Percentiles rank a stretch among this genome's conserved stretches.
Evolutionary conservation across 2,113 vertebrate genomes (phyloP).

Genomic region (Caretta caretta): DNA sequence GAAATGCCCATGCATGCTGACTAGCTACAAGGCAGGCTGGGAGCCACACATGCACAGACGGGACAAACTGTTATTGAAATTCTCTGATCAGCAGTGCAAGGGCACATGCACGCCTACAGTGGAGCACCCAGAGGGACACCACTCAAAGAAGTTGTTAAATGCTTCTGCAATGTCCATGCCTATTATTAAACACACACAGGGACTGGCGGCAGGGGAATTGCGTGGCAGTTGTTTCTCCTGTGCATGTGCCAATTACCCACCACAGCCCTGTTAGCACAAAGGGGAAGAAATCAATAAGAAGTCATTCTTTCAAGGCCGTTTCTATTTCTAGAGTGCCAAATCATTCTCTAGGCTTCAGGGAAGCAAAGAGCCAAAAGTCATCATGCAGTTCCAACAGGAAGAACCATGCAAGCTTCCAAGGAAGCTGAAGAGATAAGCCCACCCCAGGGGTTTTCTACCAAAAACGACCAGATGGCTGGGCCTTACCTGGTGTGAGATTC

Average conservation of each 20-base stretch:
- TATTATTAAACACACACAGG: background rate
- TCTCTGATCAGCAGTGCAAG: no score
- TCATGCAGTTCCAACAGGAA: background rate
- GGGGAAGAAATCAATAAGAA: background rate
- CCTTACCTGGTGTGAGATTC: conserved; percentile 94
- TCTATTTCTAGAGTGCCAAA: background rate
- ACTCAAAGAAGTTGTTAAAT: background rate
- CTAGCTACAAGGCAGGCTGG: no score
- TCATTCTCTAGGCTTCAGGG: background rate
- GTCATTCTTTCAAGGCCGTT: background rate
- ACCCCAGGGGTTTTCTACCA: background rate
- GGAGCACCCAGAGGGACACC: no score
- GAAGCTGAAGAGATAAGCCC: rapidly evolving
- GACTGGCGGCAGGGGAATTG: background rate
- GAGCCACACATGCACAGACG: no score
- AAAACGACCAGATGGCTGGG: rapidly evolving
- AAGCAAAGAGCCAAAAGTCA: background rate
- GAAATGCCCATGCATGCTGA: no score
- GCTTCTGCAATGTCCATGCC: background rate
- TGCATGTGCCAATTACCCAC: no score
- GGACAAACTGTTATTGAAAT: no score
- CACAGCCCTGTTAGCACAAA: no score
- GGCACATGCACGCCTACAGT: no score
- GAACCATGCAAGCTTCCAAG: background rate
- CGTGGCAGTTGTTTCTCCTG: background rate